These are phyloP conservation scores for Contarinia nasturtii DNA, from an alignment of 1,140 invertebrate species.

Conservation along the genomic window DNA sequence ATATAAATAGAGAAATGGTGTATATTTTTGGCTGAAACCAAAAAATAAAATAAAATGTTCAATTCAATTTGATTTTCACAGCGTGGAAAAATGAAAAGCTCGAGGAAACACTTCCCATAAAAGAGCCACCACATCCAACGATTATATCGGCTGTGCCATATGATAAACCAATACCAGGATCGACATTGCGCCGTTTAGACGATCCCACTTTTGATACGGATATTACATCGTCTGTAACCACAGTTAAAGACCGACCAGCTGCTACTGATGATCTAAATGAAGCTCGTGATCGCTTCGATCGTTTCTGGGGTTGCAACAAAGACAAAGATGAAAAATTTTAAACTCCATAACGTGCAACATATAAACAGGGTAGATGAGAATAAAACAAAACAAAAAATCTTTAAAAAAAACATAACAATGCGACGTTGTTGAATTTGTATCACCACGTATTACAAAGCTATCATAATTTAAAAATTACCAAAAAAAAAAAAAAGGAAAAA, in stretches of 20 bases:
- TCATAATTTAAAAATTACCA: too few species aligned
- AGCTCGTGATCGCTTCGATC: conserved; percentile 64
- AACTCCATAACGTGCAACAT: not conserved
- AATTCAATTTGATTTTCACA: too few species aligned
- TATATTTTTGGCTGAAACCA: not conserved
- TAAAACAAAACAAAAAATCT: not conserved
- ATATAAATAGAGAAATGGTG: not conserved
- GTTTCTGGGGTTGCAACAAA: conserved; percentile 54
- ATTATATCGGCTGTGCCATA: conserved; percentile 3
- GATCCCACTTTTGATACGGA: conserved; percentile 29
- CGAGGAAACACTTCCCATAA: too few species aligned
- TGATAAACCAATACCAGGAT: conserved; percentile 25
- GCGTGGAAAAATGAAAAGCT: too few species aligned
- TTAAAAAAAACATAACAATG: not conserved
- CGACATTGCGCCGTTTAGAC: conserved; percentile 30
- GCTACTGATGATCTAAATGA: conserved; percentile 64
- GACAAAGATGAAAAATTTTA: conserved; percentile 17
- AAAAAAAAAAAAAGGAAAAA: too few species aligned
- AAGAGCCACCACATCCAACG: too few species aligned
- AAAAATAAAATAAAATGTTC: too few species aligned
- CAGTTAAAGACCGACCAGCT: conserved; percentile 26
- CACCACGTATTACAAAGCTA: too few species aligned
- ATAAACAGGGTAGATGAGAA: not conserved
- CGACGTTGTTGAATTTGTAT: too few species aligned
- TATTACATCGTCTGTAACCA: not conserved